Evolutionary conservation across 2,888 invertebrate genomes (phyloP).

Genomic region (Caradrina kadenii): DNA sequence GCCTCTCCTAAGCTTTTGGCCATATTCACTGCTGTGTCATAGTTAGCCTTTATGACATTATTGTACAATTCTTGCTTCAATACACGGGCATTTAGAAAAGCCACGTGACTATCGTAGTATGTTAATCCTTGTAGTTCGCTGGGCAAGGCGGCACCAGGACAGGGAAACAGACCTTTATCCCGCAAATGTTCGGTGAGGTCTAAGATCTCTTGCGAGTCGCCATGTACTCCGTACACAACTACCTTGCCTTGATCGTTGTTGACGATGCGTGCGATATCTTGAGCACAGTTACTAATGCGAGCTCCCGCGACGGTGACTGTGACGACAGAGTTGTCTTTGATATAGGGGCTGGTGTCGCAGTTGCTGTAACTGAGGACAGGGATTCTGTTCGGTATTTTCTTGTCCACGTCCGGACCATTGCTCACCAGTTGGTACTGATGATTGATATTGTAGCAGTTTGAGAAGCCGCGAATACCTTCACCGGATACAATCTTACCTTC

Average conservation of each 20-base stretch:
- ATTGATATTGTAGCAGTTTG: constrained; percentile 71
- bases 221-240: constrained; percentile 63
- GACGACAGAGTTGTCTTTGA: constrained; percentile 66
- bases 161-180: constrained; percentile 48
- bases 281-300: constrained; percentile 67
- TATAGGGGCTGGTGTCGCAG: constrained; percentile 70
- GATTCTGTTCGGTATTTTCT: constrained; percentile 72
- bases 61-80: constrained; percentile 58
- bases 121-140: constrained; percentile 58
- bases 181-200: constrained; percentile 59
- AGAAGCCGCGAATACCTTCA: constrained; percentile 63
- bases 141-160: constrained; percentile 55
- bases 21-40: constrained; percentile 61
- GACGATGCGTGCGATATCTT: constrained; percentile 70
- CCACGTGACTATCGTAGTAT: constrained; percentile 59
- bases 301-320: constrained; percentile 68
- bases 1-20: constrained; percentile 44
- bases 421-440: constrained; percentile 68
- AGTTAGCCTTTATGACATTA: constrained; percentile 51
- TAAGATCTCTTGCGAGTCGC: constrained; percentile 52
- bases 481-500: constrained; percentile 65
- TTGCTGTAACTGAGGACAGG: constrained; percentile 65
- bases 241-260: constrained; percentile 64
- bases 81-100: constrained; percentile 59
- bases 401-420: constrained; percentile 65